Conservation (phyloP, 2,797 vertebrate species). For the Silurus aristotelis region DNA sequence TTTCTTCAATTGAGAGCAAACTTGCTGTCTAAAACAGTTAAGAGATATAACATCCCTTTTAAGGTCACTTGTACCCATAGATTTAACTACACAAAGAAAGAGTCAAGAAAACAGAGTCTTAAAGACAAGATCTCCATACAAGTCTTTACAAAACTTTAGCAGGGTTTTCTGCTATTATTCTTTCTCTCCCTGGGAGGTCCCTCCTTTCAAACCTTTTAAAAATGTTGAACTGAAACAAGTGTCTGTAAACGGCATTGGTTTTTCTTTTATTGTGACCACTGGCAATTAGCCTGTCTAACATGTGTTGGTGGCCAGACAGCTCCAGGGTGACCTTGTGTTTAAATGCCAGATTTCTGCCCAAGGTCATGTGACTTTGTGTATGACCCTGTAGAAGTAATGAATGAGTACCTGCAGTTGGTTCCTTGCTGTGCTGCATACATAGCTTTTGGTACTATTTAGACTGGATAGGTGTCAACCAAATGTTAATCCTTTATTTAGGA, state of each 20-base stretch:
- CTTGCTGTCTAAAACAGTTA: neutral
- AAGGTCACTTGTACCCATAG: neutral
- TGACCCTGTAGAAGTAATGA: slow-evolving; percentile 14
- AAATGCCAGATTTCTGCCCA: neutral
- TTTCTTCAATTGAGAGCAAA: neutral
- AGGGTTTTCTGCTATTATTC: neutral
- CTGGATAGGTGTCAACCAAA: neutral
- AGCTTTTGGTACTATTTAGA: neutral
- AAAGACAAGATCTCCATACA: neutral
- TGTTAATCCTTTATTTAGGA: neutral
- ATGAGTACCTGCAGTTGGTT: neutral
- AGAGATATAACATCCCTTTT: neutral
- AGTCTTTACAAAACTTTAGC: neutral
- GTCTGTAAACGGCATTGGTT: neutral
- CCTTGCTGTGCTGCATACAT: neutral
- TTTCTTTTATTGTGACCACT: neutral
- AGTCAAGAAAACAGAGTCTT: neutral
- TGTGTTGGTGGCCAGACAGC: neutral
- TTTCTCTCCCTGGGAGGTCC: neutral
- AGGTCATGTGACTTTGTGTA: slow-evolving; percentile 1
- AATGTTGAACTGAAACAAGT: neutral
- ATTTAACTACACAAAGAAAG: neutral
- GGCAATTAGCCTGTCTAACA: neutral
- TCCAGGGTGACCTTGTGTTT: neutral
- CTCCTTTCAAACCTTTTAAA: neutral